Base-by-base conservation (phyloP, 2,113 vertebrate species). In the Myrmecophaga tridactyla region DNA sequence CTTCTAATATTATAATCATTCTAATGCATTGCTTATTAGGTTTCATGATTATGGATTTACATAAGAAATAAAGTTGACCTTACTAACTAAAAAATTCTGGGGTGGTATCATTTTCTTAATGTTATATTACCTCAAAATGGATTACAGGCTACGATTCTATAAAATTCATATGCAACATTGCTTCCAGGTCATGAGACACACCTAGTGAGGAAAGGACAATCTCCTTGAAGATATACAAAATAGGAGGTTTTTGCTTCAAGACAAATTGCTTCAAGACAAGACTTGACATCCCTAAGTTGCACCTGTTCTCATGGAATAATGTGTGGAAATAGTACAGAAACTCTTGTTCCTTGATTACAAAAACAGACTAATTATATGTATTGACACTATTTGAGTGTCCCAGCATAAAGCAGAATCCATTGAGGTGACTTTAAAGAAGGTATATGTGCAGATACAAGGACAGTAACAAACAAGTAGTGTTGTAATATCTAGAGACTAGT, bases 1-100 rank as follows among this genome's bases (percentile, higher is more conserved):
- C 73, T 92, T 91, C 51, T 81, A 39, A 94, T 85, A 82, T 94
- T 72, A 63, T 4, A 65, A 43, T 63, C 34, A 70, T 69, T 86
- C 17, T 17, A 87, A 67, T 7, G 13, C 9, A 70, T 72, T 92
- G 51, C 48, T 82, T 87, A 78, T 25, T 39, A 70, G 46, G 29
- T 93, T 90, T 83, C 34, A 43, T 34, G 12, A 56, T 93, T 95
- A 41, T 77, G 9, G 27, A 78, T 65, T 5, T 60, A 27, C 13
- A 25, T 69, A 89, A 93, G n/a, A n/a, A 83, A 46, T 86, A 81
- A 73, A n/a, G 60, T n/a, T 73, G 76, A 58, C n/a, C 20, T 72
- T n/a, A 84, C 3, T 62, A 75, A 86, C 46, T 87, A 48, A 62
- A 89, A 86, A 29, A 81, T 76, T 92, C 36, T 53, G 15, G 27